Percentiles rank a stretch among this genome's conserved stretches.
These are phyloP conservation scores for Euleptes europaea DNA, from an alignment of 2,113 vertebrate species.

Conservation along the genomic window DNA sequence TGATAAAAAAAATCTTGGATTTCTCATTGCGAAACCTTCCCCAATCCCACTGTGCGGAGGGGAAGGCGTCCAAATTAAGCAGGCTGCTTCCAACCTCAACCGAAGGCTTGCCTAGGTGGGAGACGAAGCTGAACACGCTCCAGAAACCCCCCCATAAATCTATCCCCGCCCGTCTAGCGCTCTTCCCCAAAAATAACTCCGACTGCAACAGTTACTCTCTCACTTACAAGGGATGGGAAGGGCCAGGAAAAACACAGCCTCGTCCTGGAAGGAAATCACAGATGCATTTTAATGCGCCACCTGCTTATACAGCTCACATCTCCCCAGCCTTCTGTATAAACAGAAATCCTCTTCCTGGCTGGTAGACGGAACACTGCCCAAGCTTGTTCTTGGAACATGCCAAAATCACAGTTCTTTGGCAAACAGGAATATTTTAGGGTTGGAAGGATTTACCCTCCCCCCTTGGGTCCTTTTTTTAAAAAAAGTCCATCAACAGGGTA, in stretches of 20 bases:
- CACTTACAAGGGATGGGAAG: conserved; percentile 11
- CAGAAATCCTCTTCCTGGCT: conserved; percentile 69
- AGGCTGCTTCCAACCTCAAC: neutral
- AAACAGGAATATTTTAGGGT: conserved; percentile 52
- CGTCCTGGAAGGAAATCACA: conserved; percentile 47
- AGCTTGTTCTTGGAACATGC: conserved; percentile 68
- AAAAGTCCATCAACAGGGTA: conserved; percentile 58
- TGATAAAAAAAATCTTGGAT: neutral
- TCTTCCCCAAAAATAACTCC: neutral
- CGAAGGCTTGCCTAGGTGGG: neutral
- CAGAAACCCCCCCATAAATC: conserved; percentile 7
- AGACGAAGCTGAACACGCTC: neutral
- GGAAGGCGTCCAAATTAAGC: neutral
- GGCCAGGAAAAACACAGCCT: conserved; percentile 62
- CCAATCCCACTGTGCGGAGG: neutral
- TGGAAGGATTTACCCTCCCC: conserved; percentile 11
- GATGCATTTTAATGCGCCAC: conserved; percentile 64
- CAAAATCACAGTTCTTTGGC: conserved; percentile 55
- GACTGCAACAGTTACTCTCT: neutral
- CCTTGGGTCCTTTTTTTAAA: neutral
- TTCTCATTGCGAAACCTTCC: neutral
- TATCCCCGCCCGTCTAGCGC: neutral
- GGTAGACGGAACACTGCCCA: conserved; percentile 65
- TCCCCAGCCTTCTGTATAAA: conserved; percentile 64
- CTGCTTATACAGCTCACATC: conserved; percentile 57